Base-by-base conservation (phyloP, 2,888 invertebrate genomes). In the Chloromyia formosa region DNA sequence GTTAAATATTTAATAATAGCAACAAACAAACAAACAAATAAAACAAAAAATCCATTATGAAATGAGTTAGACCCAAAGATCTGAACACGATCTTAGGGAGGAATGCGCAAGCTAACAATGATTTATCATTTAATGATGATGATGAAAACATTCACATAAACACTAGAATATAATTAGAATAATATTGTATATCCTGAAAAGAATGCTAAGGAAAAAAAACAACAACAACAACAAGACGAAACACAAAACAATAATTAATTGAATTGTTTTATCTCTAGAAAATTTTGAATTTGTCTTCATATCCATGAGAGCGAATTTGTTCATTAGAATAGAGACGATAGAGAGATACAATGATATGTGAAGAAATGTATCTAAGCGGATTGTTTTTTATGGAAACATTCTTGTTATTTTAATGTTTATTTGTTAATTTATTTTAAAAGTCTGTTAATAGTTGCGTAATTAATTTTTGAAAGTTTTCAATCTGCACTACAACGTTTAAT, bases 231-330 rank as follows among this genome's bases (percentile, higher is more conserved):
- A 22, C n/a, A 40, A 35, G 40, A 62, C 42, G 16, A 42, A 40
- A 62, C 9, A 22, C n/a, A 40, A 35, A 62, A 62, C 42, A 40
- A 42, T 62, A 62, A 62, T 40, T 62, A 40, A 62, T 40, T 49
- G 7, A 49, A 62, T 62, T 62, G 62, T 62, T 62, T 62, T 35
- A 35, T 62, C n/a, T 62, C 22, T 62, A 62, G 62, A 62, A 40
- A 40, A 62, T 40, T 40, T 35, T 49, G 12, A 49, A 62, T 40
- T 62, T 62, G 62, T 62, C 62, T 62, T 62, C 62, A 62, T 62
- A 62, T 62, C 62, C 62, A 62, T 62, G 42, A 62, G 35, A 40
- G 27, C 27, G 23, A 27, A 62, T 62, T 62, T 62, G 62, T 62
- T 62, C 62, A 40, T 62, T 56, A 18, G 56, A 56, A 56, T 18